Conservation (phyloP, 2,113 vertebrate genomes). For the Rhodinocichla rosea region DNA sequence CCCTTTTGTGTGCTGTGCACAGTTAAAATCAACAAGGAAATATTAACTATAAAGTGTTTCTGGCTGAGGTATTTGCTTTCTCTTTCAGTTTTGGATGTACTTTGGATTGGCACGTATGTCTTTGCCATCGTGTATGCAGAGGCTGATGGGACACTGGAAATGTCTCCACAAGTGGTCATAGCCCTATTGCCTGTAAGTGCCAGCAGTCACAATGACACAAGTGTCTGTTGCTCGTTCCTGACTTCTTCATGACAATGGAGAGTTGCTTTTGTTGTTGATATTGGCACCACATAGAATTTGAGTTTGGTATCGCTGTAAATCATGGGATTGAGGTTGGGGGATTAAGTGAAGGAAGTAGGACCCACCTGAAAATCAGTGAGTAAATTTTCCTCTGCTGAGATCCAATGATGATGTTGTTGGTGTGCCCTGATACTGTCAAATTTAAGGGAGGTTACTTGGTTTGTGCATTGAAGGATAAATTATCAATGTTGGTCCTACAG, state of each 20-base stretch:
- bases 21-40: not conserved
- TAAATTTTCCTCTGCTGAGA: not conserved
- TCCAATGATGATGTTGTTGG: not conserved
- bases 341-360: not conserved
- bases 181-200: conserved; percentile 86
- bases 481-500: conserved; percentile 57
- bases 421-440: not conserved
- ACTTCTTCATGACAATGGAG: not conserved
- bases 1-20: not conserved
- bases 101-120: conserved; percentile 91
- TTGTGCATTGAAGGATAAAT: not conserved
- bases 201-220: rapidly evolving
- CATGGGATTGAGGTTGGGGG: not conserved
- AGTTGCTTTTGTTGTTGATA: not conserved
- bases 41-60: not conserved
- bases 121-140: conserved; percentile 89
- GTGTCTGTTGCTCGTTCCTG: not conserved
- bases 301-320: not conserved
- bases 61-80: not conserved
- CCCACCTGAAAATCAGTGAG: not conserved
- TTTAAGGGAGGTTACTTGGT: not conserved
- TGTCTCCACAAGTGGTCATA: conserved; percentile 89
- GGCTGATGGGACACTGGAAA: conserved; percentile 88
- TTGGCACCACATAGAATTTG: not conserved
- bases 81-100: conserved; percentile 88